Base-by-base conservation (phyloP, 2,888 invertebrate genomes). In the Plagodis pulveraria region DNA sequence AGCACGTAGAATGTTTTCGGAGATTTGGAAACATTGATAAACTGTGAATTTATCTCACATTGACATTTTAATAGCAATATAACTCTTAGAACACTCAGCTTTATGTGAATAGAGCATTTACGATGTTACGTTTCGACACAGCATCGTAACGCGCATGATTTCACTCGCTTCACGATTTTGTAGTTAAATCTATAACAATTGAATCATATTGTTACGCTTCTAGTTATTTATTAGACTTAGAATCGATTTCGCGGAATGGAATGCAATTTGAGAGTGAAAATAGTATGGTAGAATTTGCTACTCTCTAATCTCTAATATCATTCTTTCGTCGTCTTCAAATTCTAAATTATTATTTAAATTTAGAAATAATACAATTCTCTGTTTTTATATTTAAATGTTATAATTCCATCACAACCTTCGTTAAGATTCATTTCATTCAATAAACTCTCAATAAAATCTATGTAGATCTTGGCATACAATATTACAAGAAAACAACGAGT, bases 91-190 rank as follows among this genome's bases (percentile, higher is more conserved):
- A 46, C 52, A 55, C 43, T 9, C 43, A 59, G 38, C 59, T 59
- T 55, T 57, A 61, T 53, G 58, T 54, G 63, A 58, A 57, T 56
- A 48, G 50, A 50, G 51, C 46, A 44, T 55, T 62, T 47, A 63
- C 58, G 59, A 64, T 51, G 48, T 40, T 44, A 47, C 47, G 48
- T 66, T 63, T 59, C 56, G 55, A 44, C 62, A 62, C 56, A 57
- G 46, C 46, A 5, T 50, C 56, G 62, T 57, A 62, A 61, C 56
- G 48, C 43, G 52, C 50, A 50, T 49, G 58, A 63, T 58, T 64
- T 64, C 50, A 61, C 63, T 56, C 43, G 43, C 22, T 46, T 8
- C 42, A 51, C 45, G 22, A 45, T 38, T 40, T 48, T 47, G 41
- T 52, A 38, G 52, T 40, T 40, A 52, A 58, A 53, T 49, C 48